Evolutionary conservation across 1,140 invertebrate genomes (phyloP).

Genomic region (Stenopsyche tienmushanensis): DNA sequence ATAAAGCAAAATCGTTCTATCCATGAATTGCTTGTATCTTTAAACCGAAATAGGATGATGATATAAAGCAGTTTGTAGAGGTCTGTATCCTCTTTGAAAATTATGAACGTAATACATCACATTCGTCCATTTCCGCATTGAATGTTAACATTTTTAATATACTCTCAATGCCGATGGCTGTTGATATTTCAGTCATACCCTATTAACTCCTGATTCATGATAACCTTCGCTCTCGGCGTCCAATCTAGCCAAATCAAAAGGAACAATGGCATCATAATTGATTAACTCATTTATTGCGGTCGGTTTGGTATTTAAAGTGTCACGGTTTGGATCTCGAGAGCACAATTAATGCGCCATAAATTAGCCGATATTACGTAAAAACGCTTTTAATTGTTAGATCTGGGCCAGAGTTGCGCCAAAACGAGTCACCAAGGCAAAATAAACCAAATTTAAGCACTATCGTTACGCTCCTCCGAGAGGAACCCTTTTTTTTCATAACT

Average conservation of each 20-base stretch:
- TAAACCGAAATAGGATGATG: too few relatives aligned
- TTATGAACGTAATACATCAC: too few relatives aligned
- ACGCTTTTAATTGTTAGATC: constrained; percentile 11
- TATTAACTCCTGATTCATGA: background rate
- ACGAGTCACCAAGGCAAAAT: background rate
- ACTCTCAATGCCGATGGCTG: too few relatives aligned
- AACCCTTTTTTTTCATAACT: too few relatives aligned
- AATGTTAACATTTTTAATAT: too few relatives aligned
- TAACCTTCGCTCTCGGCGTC: background rate
- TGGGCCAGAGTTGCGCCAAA: background rate
- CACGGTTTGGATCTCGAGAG: background rate
- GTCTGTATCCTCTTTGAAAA: too few relatives aligned
- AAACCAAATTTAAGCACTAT: background rate
- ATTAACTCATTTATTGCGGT: constrained; percentile 25
- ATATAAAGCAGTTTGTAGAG: too few relatives aligned
- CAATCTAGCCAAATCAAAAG: constrained; percentile 2
- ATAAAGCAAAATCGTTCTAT: too few relatives aligned
- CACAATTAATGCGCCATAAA: constrained; percentile 26
- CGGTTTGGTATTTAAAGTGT: constrained; percentile 27
- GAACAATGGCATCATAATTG: constrained; percentile 25
- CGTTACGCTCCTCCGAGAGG: too few relatives aligned
- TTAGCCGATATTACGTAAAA: constrained; percentile 18
- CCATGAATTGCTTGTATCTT: too few relatives aligned
- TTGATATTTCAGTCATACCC: too few relatives aligned
- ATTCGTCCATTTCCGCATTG: too few relatives aligned